These are phyloP conservation scores for Pristionchus fissidentatus DNA, from an alignment of 2,888 invertebrate species.

Conservation along the genomic window DNA sequence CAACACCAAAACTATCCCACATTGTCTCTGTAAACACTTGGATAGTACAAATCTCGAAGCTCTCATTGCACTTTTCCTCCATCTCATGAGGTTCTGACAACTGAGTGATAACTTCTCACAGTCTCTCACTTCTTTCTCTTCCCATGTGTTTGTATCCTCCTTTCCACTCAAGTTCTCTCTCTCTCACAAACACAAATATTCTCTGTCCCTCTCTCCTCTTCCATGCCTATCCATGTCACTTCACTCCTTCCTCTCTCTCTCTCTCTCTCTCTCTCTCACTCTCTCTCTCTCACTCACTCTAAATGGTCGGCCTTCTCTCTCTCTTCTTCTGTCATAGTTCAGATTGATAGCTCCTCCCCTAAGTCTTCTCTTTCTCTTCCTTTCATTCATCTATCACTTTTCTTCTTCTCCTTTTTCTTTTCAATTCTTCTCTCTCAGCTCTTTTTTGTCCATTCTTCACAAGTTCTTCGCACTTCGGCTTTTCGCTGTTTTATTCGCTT, in stretches of 20 bases:
- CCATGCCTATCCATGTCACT: constrained; percentile 4
- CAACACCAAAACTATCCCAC: too few species aligned
- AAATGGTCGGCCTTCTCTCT: not conserved
- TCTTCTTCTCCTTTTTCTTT: constrained; percentile 17
- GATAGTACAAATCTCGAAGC: not conserved
- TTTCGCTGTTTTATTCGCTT: not conserved
- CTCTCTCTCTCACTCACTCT: not conserved
- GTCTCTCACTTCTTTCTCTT: constrained; percentile 21
- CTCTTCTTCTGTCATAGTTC: constrained; percentile 11
- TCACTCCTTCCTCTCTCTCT: not conserved
- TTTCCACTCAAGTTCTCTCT: constrained; percentile 35
- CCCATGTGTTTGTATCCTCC: constrained; percentile 12
- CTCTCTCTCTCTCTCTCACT: not conserved
- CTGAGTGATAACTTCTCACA: not conserved
- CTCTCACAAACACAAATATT: not conserved
- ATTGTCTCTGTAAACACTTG: too few species aligned
- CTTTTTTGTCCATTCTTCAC: not conserved
- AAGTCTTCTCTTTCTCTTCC: not conserved
- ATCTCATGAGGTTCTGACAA: too few species aligned
- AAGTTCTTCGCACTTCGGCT: constrained; percentile 14
- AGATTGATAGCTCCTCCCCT: constrained; percentile 43
- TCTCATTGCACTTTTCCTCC: not conserved
- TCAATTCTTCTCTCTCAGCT: constrained; percentile 20
- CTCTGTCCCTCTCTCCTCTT: constrained; percentile 10
- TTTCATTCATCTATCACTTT: constrained; percentile 37